Evolutionary conservation across 2,888 invertebrate species (phyloP).

Genomic region (Sisyra terminalis): DNA sequence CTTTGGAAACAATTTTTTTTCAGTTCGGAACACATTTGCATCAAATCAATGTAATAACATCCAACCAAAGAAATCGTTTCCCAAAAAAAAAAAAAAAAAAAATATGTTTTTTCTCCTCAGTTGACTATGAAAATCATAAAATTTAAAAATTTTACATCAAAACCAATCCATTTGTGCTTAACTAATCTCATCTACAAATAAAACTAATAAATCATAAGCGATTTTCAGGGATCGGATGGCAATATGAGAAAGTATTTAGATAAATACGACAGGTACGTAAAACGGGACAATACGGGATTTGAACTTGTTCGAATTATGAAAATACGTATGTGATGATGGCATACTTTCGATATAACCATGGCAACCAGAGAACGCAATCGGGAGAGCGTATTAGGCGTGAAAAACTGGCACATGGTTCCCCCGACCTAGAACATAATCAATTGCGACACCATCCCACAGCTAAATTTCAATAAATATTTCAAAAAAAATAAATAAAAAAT

Average conservation of each 20-base stretch:
- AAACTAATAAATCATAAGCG: background rate
- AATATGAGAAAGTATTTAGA: background rate
- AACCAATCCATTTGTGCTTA: too few relatives aligned
- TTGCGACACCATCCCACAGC: background rate
- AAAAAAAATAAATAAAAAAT: background rate
- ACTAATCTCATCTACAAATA: too few relatives aligned
- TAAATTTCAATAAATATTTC: background rate
- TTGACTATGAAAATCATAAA: too few relatives aligned
- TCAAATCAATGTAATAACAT: too few relatives aligned
- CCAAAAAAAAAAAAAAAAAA: too few relatives aligned
- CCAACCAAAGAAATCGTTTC: too few relatives aligned
- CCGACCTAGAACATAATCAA: conserved; percentile 8
- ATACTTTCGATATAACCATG: conserved; percentile 8
- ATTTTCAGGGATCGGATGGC: background rate
- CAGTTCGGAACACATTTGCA: too few relatives aligned
- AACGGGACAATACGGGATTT: background rate
- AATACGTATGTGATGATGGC: background rate
- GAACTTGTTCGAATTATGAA: background rate
- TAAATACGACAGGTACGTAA: conserved; percentile 1
- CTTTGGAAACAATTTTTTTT: too few relatives aligned
- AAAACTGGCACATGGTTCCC: conserved; percentile 7
- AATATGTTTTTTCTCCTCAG: too few relatives aligned
- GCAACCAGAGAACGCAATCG: conserved; percentile 6
- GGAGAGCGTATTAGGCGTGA: conserved; percentile 5
- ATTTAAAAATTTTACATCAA: too few relatives aligned